These are phyloP conservation scores for Brachystomella parvula DNA, from an alignment of 1,140 invertebrate genomes.

Conservation along the genomic window DNA sequence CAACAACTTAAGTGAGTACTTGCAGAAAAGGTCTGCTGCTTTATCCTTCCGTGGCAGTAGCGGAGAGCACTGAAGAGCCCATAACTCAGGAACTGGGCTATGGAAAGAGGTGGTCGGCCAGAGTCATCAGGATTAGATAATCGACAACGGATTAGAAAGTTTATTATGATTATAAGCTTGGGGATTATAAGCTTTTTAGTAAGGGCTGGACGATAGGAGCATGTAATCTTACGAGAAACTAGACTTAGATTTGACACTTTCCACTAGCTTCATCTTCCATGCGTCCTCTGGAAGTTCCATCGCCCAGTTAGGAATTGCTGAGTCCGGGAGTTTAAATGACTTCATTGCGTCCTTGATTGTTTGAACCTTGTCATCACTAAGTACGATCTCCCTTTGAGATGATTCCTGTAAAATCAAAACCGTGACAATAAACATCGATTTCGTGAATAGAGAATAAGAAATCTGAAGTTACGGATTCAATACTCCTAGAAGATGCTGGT, in stretches of 20 bases:
- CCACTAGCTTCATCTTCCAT: not conserved
- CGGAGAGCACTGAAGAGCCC: no score
- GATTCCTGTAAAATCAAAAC: slow-evolving; percentile 2
- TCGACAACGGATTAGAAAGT: no score
- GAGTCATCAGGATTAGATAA: no score
- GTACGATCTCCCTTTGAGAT: not conserved
- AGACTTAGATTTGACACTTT: not conserved
- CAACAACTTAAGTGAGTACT: no score
- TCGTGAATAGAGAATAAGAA: not conserved
- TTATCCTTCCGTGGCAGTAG: no score
- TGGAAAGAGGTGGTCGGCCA: no score
- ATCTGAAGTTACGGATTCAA: not conserved
- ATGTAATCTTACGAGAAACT: not conserved
- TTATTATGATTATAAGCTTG: no score
- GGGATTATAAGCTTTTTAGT: no score
- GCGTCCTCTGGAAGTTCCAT: not conserved
- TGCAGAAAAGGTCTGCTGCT: no score
- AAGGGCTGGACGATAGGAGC: no score
- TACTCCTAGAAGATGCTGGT: not conserved
- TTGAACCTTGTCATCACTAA: not conserved
- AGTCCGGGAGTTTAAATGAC: slow-evolving; percentile 1
- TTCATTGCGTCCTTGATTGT: not conserved
- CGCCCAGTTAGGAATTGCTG: not conserved
- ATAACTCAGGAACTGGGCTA: no score
- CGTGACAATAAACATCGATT: not conserved